Conservation (phyloP, 2,888 invertebrate genomes). For the Nymphalis polychloros region DNA sequence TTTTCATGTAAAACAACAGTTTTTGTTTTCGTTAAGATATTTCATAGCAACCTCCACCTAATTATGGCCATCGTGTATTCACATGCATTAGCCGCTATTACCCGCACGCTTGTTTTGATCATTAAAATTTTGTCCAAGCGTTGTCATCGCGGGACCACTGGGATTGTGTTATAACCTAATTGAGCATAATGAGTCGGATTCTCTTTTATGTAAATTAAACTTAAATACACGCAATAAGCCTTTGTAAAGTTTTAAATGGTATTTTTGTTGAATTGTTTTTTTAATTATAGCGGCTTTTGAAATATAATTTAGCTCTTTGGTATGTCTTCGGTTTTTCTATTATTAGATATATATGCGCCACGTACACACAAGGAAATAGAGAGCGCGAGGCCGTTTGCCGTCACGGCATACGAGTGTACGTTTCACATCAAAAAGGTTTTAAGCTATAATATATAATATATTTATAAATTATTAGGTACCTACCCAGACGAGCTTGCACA, state of each 20-base stretch:
- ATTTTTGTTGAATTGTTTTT: slow-evolving; percentile 5
- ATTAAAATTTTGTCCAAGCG: slow-evolving; percentile 59
- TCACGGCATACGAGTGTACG: no score
- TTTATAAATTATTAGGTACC: no score
- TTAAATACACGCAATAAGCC: slow-evolving; percentile 33
- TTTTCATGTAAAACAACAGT: no score
- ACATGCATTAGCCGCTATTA: slow-evolving; percentile 39
- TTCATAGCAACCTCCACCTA: slow-evolving; percentile 38
- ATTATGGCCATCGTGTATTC: slow-evolving; percentile 55
- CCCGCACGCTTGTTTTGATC: slow-evolving; percentile 21
- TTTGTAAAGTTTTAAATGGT: slow-evolving; percentile 17
- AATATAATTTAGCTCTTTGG: background rate
- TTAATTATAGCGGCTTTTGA: background rate
- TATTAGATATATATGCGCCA: no score
- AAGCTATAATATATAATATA: background rate
- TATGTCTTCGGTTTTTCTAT: no score
- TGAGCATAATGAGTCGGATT: slow-evolving; percentile 49
- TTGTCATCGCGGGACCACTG: slow-evolving; percentile 47
- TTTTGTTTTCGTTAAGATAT: slow-evolving; percentile 12
- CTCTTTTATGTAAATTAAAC: slow-evolving; percentile 35
- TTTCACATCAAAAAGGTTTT: no score
- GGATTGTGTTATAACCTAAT: slow-evolving; percentile 45
- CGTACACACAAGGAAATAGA: no score
- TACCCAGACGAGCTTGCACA: no score
- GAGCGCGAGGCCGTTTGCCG: no score